Evolutionary conservation across 2,797 vertebrate genomes (phyloP).

Genomic region (Holocentrus rufus): DNA sequence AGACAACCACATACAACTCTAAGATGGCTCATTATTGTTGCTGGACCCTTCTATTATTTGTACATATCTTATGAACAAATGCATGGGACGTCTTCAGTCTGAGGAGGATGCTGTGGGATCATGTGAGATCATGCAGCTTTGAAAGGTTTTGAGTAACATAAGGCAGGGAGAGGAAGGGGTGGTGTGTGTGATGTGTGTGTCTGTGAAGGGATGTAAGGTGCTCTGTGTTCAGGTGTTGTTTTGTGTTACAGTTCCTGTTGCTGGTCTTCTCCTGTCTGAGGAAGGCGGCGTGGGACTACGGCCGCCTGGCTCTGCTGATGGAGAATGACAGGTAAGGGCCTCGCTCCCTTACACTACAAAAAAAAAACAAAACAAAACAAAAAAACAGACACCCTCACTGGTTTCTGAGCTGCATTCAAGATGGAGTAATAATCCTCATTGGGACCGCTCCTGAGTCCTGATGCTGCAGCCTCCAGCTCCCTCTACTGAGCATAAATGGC

Average conservation of each 20-base stretch:
- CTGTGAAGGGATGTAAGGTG: background rate
- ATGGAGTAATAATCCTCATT: slow-evolving; percentile 46
- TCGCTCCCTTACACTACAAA: background rate
- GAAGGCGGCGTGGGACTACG: slow-evolving; percentile 98
- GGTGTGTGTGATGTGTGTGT: background rate
- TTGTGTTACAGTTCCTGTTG: slow-evolving; percentile 85
- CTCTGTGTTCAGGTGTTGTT: slow-evolving; percentile 31
- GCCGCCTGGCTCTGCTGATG: slow-evolving; percentile 94
- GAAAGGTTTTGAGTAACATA: background rate
- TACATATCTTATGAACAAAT: background rate
- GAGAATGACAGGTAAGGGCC: slow-evolving; percentile 91
- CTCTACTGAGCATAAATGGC: slow-evolving; percentile 66
- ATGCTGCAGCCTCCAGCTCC: slow-evolving; percentile 58
- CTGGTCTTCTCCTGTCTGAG: slow-evolving; percentile 95
- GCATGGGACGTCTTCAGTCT: background rate
- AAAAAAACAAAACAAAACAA: slow-evolving; percentile 4
- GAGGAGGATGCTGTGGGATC: background rate
- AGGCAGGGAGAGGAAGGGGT: background rate
- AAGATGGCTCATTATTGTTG: slow-evolving; percentile 60
- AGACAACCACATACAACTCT: slow-evolving; percentile 79
- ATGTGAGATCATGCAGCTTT: slow-evolving; percentile 5
- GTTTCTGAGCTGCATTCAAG: slow-evolving; percentile 46
- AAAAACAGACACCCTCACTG: background rate
- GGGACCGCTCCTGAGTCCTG: slow-evolving; percentile 15
- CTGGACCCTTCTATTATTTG: slow-evolving; percentile 39